Evolutionary conservation across 2,888 invertebrate species (phyloP).

Genomic region (Hipparchia sbordonii): DNA sequence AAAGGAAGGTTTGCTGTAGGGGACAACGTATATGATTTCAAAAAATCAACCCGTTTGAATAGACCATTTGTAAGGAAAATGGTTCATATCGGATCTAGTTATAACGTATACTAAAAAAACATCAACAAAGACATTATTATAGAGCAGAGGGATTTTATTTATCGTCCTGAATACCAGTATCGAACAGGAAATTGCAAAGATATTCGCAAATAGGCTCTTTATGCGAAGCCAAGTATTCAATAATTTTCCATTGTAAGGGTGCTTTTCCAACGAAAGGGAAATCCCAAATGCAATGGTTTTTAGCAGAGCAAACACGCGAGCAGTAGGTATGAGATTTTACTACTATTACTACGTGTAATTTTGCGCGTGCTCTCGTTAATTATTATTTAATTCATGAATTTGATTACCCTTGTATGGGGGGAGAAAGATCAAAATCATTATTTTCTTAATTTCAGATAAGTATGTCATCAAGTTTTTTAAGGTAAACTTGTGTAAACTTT

Average conservation of each 20-base stretch:
- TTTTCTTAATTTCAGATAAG: too few species aligned
- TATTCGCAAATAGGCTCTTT: slow-evolving; percentile 41
- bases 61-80: not conserved
- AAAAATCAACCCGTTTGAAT: not conserved
- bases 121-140: not conserved
- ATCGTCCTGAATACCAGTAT: slow-evolving; percentile 30
- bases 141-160: not conserved
- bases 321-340: too few species aligned
- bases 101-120: not conserved
- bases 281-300: not conserved
- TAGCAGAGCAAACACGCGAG: too few species aligned
- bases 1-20: not conserved
- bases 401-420: too few species aligned
- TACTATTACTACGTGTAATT: too few species aligned
- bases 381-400: too few species aligned
- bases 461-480: too few species aligned
- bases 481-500: too few species aligned
- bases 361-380: too few species aligned
- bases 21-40: not conserved
- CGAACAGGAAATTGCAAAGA: slow-evolving; percentile 31
- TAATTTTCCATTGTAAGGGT: slow-evolving; percentile 21
- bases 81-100: not conserved
- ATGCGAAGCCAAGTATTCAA: slow-evolving; percentile 29
- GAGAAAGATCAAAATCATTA: too few species aligned
- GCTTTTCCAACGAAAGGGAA: slow-evolving; percentile 15